These are phyloP conservation scores for Poecilia gillii DNA, from an alignment of 2,797 vertebrate species.

Conservation along the genomic window DNA sequence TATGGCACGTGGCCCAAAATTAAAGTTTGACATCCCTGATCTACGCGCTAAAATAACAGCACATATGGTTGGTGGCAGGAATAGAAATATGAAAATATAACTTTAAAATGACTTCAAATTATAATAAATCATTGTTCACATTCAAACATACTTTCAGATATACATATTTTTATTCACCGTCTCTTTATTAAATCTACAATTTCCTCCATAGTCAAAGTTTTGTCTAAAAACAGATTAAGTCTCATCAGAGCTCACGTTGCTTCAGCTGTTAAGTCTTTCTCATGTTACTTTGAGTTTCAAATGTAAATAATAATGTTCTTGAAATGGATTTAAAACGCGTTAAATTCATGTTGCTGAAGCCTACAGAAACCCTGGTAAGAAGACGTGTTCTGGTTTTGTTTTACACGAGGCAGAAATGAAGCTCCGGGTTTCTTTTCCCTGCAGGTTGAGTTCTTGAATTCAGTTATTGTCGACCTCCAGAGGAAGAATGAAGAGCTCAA, in stretches of 20 bases:
- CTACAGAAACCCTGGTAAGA: not conserved
- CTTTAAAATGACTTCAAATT: not conserved
- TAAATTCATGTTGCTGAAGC: not conserved
- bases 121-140: not conserved
- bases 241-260: not conserved
- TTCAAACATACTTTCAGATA: not conserved
- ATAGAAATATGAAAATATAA: not conserved
- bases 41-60: too few relatives aligned
- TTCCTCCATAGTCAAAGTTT: not conserved
- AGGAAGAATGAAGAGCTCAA: conserved; percentile 91
- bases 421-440: conserved; percentile 7
- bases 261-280: not conserved
- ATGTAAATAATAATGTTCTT: not conserved
- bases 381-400: not conserved
- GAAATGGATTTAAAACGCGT: not conserved
- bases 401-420: conserved; percentile 14
- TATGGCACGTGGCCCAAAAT: too few relatives aligned
- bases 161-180: not conserved
- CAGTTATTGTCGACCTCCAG: conserved; percentile 95
- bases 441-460: conserved; percentile 96
- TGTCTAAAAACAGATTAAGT: not conserved
- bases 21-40: too few relatives aligned
- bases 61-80: not conserved
- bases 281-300: not conserved
- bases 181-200: not conserved